Evolutionary conservation across 2,113 vertebrate species (phyloP).

Genomic region (Rhea americana): DNA sequence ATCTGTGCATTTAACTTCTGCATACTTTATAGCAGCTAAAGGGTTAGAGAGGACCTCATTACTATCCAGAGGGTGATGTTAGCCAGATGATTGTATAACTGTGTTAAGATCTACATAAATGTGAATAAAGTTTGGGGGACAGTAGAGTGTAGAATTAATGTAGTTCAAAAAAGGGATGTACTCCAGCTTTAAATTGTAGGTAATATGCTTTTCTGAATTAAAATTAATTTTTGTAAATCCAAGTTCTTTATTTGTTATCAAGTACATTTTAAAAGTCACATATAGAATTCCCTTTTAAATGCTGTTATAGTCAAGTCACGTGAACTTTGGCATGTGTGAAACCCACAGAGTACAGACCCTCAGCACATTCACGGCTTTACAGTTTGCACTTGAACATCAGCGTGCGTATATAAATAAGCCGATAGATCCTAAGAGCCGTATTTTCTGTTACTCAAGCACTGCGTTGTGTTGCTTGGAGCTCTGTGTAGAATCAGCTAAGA

Average conservation of each 20-base stretch:
- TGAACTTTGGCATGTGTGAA: neutral
- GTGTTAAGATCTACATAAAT: conserved; percentile 64
- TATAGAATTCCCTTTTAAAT: neutral
- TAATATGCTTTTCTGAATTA: neutral
- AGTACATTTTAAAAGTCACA: neutral
- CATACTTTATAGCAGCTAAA: conserved; percentile 85
- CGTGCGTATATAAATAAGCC: neutral
- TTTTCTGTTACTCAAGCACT: neutral
- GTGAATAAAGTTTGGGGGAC: conserved; percentile 49
- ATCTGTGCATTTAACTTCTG: conserved; percentile 84
- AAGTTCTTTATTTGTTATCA: neutral
- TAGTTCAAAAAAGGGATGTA: conserved; percentile 36
- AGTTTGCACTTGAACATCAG: neutral
- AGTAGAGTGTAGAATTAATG: conserved; percentile 36
- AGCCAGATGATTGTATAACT: conserved; percentile 66
- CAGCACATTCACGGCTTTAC: neutral
- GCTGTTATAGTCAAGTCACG: neutral
- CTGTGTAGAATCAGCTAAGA: neutral
- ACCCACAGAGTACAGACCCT: neutral
- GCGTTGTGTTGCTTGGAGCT: neutral
- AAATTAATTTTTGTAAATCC: neutral
- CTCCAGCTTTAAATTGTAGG: conserved; percentile 10
- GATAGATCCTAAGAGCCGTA: neutral
- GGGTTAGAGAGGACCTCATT: conserved; percentile 79
- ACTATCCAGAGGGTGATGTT: conserved; percentile 75